Evolutionary conservation across 2,797 vertebrate species (phyloP).

Genomic region (Chaunax sp.): DNA sequence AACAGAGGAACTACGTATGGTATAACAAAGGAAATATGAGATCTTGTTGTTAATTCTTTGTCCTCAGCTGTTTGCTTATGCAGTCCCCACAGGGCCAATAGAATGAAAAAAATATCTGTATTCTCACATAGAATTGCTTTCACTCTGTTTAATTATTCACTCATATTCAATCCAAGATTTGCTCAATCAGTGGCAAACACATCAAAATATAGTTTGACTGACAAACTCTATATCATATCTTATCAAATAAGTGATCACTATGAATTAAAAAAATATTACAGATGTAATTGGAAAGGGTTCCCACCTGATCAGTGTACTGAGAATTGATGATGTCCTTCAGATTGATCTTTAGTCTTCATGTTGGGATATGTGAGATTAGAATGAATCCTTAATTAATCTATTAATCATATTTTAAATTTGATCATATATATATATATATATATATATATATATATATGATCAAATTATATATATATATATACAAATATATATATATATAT

Average conservation of each 20-base stretch:
- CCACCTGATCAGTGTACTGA: constrained; percentile 89
- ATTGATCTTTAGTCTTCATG: constrained; percentile 87
- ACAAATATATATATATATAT: not conserved
- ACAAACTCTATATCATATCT: not conserved
- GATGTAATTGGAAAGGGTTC: not conserved
- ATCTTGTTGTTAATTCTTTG: not conserved
- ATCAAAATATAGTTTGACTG: no score
- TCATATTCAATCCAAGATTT: no score
- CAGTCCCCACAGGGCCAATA: no score
- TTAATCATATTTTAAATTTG: not conserved
- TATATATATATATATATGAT: no score
- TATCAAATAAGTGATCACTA: not conserved
- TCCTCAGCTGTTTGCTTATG: no score
- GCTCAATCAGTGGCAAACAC: no score
- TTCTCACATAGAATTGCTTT: no score
- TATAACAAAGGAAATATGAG: not conserved
- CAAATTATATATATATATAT: not conserved
- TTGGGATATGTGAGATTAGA: constrained; percentile 33
- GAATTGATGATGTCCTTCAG: constrained; percentile 86
- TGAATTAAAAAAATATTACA: not conserved
- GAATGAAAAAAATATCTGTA: no score
- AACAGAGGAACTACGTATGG: not conserved
- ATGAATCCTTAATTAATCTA: not conserved
- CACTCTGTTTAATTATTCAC: no score
- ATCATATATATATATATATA: not conserved